These are phyloP conservation scores for Napeogenes sylphis DNA, from an alignment of 2,888 invertebrate species.

Conservation along the genomic window DNA sequence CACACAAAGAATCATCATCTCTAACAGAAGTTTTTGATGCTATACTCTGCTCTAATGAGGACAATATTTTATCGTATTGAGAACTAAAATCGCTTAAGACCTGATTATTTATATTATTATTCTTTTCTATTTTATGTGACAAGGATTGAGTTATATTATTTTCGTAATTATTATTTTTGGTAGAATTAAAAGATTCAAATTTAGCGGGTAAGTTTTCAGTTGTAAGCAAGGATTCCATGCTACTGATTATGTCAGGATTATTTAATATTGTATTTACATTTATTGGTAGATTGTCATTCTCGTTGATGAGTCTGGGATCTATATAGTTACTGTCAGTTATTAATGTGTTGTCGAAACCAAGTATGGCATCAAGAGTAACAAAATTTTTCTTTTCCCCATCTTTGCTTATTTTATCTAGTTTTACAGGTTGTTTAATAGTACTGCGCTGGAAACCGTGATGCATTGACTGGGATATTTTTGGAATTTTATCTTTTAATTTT, in stretches of 20 bases:
- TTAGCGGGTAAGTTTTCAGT: slow-evolving; percentile 72
- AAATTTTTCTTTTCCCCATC: slow-evolving; percentile 61
- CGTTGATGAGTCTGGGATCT: slow-evolving; percentile 81
- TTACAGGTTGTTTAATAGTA: slow-evolving; percentile 64
- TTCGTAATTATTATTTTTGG: slow-evolving; percentile 52
- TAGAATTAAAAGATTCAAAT: slow-evolving; percentile 66
- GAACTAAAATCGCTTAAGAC: slow-evolving; percentile 65
- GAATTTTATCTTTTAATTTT: slow-evolving; percentile 70
- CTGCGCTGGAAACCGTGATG: slow-evolving; percentile 71
- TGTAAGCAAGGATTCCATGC: slow-evolving; percentile 72
- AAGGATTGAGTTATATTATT: slow-evolving; percentile 47
- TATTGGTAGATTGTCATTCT: slow-evolving; percentile 83
- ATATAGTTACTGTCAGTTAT: slow-evolving; percentile 75
- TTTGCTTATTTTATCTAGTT: slow-evolving; percentile 69
- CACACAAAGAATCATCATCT: slow-evolving; percentile 76
- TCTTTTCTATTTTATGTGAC: slow-evolving; percentile 34
- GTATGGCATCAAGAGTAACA: slow-evolving; percentile 70
- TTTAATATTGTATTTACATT: slow-evolving; percentile 72
- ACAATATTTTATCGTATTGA: slow-evolving; percentile 75
- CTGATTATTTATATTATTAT: slow-evolving; percentile 40
- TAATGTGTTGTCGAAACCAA: slow-evolving; percentile 63
- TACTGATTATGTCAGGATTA: slow-evolving; percentile 73
- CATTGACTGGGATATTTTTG: slow-evolving; percentile 70
- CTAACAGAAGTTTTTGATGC: slow-evolving; percentile 66
- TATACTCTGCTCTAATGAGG: slow-evolving; percentile 71